Percentiles rank a stretch among this genome's conserved stretches.
Evolutionary conservation across 2,888 invertebrate species (phyloP).

Genomic region (Drosophila emarginata): DNA sequence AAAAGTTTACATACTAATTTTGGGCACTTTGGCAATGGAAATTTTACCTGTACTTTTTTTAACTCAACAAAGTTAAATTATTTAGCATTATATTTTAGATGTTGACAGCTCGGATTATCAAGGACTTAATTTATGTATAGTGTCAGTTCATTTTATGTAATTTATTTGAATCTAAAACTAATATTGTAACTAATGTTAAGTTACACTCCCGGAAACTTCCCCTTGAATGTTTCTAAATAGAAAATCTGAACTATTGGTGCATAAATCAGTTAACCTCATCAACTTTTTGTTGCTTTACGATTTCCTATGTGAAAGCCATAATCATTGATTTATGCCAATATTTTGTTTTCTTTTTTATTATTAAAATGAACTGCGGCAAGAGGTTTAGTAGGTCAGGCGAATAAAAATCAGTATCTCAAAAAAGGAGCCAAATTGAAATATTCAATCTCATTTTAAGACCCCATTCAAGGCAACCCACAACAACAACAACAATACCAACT

Average conservation of each 20-base stretch:
- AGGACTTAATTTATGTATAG: no score
- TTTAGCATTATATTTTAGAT: no score
- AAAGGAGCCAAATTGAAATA: slow-evolving; percentile 47
- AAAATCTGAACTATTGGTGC: background rate
- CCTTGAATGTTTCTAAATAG: no score
- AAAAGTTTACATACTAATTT: background rate
- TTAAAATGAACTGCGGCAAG: slow-evolving; percentile 11
- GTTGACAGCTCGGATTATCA: background rate
- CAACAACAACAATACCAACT: background rate
- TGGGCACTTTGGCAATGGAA: no score
- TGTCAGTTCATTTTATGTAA: no score
- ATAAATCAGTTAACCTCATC: background rate
- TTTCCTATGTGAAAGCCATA: slow-evolving; percentile 61
- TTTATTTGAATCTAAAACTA: background rate
- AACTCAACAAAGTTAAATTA: no score
- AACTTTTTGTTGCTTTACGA: background rate
- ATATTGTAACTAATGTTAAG: no score
- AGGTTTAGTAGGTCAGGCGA: slow-evolving; percentile 6
- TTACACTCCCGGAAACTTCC: no score
- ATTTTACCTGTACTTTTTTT: no score
- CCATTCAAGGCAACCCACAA: background rate
- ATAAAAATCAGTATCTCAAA: slow-evolving; percentile 7
- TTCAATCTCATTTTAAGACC: slow-evolving; percentile 18
- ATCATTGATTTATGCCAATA: slow-evolving; percentile 80
- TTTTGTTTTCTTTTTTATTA: slow-evolving; percentile 25